phyloP scores from a whole-genome alignment of 1,140 invertebrate species.

The Eulimnadia texana region DNA sequence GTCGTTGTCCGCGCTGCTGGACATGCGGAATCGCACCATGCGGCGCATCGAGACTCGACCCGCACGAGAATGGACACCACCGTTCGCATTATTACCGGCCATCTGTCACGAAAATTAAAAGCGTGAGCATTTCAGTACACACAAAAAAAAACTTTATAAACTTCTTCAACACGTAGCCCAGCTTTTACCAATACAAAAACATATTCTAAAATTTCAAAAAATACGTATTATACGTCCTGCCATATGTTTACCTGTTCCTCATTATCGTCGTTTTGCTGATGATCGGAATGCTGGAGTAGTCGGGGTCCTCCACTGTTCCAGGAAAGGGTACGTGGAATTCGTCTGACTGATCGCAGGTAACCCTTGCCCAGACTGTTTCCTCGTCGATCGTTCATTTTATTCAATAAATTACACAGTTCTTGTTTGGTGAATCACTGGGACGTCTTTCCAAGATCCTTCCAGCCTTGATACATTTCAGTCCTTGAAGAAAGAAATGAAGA shows the following conservation, averaged over 20 bases:
- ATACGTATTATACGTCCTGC: too few species aligned
- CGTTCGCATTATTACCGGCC: background rate
- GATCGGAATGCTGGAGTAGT: background rate
- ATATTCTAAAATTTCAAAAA: too few species aligned
- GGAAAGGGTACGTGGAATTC: background rate
- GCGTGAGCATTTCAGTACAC: background rate
- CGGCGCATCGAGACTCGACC: background rate
- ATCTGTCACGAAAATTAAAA: background rate
- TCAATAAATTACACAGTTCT: too few species aligned
- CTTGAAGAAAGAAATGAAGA: too few species aligned
- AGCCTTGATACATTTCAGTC: too few species aligned
- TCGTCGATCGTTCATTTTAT: background rate
- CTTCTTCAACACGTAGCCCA: background rate
- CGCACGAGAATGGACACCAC: too few species aligned
- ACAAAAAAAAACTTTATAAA: background rate
- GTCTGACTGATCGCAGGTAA: background rate
- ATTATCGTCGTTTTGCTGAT: background rate
- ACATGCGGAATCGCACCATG: background rate
- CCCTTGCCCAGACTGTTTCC: background rate
- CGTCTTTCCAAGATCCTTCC: too few species aligned
- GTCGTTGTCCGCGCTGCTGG: background rate
- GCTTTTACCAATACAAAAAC: background rate
- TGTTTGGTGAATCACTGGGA: too few species aligned
- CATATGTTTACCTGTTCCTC: background rate
- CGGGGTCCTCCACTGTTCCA: background rate